Evolutionary conservation across 2,113 vertebrate species (phyloP).

Genomic region (Ahaetulla prasina): DNA sequence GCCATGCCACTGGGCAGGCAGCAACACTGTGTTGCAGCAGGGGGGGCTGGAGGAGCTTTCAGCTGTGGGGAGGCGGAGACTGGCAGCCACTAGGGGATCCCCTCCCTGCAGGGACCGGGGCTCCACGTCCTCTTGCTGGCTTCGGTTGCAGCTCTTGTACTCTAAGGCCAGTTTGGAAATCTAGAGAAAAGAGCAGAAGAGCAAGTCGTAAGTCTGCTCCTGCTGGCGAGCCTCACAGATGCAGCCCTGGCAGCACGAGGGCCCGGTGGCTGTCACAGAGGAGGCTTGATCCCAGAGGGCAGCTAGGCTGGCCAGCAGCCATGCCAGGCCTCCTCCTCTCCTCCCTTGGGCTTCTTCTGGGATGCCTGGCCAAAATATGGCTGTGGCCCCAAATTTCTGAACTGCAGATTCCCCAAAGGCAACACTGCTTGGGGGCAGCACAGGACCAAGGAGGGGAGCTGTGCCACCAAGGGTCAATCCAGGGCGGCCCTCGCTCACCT

Average conservation of each 20-base stretch:
- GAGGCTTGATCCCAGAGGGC: not conserved
- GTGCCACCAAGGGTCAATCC: not conserved
- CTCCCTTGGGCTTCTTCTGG: not conserved
- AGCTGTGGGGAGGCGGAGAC: not conserved
- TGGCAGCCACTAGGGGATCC: slow-evolving; percentile 30
- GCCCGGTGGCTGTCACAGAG: fast-evolving
- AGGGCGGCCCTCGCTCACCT: slow-evolving; percentile 71
- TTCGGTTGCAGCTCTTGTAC: slow-evolving; percentile 82
- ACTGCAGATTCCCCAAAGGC: not conserved
- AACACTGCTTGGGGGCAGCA: not conserved
- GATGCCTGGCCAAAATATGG: not conserved
- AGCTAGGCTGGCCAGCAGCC: not conserved
- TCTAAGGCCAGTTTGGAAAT: slow-evolving; percentile 85
- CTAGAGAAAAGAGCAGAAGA: slow-evolving; percentile 59
- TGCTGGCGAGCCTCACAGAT: not conserved
- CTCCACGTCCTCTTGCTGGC: slow-evolving; percentile 53
- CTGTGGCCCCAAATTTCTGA: not conserved
- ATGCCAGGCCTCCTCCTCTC: not conserved
- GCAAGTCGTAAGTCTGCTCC: not conserved
- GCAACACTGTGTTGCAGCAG: slow-evolving; percentile 85
- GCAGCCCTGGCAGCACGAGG: not conserved
- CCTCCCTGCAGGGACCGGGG: slow-evolving; percentile 44
- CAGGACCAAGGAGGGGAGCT: not conserved
- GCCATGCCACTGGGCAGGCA: slow-evolving; percentile 68
- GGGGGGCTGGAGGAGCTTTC: slow-evolving; percentile 39